Conservation (phyloP, 2,113 vertebrate genomes). For the Callocephalon fimbriatum region DNA sequence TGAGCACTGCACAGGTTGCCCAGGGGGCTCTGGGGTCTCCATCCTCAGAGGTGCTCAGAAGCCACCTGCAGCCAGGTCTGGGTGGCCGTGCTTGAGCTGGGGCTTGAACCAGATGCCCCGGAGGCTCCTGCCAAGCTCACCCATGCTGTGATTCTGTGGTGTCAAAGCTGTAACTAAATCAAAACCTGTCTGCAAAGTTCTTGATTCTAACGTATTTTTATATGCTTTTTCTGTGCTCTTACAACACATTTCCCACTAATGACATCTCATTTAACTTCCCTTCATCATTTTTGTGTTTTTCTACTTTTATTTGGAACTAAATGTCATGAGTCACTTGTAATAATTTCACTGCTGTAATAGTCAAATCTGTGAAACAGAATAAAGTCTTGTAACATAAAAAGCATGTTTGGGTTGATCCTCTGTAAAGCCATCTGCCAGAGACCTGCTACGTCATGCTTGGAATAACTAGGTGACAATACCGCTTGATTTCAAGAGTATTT, state of each 20-base stretch:
- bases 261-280: constrained; percentile 9
- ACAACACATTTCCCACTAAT: constrained; percentile 2
- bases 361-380: constrained; percentile 77
- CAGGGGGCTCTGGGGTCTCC: neutral
- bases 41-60: neutral
- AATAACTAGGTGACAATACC: neutral
- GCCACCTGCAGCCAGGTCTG: neutral
- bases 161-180: constrained; percentile 25
- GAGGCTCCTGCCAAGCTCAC: neutral
- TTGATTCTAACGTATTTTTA: constrained; percentile 35
- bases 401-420: constrained; percentile 27
- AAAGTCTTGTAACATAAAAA: constrained; percentile 77
- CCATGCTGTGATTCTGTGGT: neutral
- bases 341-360: constrained; percentile 79
- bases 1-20: neutral
- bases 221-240: constrained; percentile 45
- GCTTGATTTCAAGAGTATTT: neutral
- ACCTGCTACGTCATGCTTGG: neutral
- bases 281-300: constrained; percentile 43
- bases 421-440: constrained; percentile 4
- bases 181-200: constrained; percentile 21
- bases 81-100: neutral
- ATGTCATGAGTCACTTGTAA: constrained; percentile 74
- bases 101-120: neutral
- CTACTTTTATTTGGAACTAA: constrained; percentile 70